phyloP scores from a whole-genome alignment of 2,113 vertebrate genomes.

The Piprites chloris region DNA sequence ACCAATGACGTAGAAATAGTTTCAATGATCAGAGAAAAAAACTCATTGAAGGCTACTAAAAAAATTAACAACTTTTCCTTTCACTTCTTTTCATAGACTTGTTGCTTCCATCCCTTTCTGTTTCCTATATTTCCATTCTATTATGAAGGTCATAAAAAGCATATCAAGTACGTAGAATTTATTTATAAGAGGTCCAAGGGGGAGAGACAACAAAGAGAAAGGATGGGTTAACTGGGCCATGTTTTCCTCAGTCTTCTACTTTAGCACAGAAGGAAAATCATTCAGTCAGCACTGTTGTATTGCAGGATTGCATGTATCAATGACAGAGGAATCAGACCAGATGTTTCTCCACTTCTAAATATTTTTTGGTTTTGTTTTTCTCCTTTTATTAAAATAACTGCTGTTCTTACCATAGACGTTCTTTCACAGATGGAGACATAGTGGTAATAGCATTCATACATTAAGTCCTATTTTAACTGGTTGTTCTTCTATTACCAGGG shows the following conservation, averaged over 20 bases:
- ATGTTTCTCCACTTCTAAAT: not conserved
- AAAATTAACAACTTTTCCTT: not conserved
- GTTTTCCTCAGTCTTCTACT: not conserved
- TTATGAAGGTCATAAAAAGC: not conserved
- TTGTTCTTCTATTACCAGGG: not conserved
- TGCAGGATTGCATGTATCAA: not conserved
- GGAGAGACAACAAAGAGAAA: not conserved
- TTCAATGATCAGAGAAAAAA: not conserved
- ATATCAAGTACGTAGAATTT: not conserved
- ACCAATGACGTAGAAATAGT: not conserved
- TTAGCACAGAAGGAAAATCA: not conserved
- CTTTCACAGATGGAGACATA: not conserved
- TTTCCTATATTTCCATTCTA: not conserved
- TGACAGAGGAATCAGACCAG: not conserved
- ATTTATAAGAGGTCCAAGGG: not conserved
- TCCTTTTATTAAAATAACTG: not conserved
- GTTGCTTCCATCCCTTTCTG: not conserved
- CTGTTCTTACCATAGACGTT: not conserved
- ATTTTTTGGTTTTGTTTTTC: not conserved
- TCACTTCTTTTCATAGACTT: not conserved
- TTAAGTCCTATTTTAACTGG: not conserved
- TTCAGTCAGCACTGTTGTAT: not conserved
- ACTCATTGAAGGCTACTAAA: not conserved
- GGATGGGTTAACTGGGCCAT: not conserved
- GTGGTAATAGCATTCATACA: not conserved